These are phyloP conservation scores for Eupsilia transversa DNA, from an alignment of 2,888 invertebrate genomes.

Conservation along the genomic window DNA sequence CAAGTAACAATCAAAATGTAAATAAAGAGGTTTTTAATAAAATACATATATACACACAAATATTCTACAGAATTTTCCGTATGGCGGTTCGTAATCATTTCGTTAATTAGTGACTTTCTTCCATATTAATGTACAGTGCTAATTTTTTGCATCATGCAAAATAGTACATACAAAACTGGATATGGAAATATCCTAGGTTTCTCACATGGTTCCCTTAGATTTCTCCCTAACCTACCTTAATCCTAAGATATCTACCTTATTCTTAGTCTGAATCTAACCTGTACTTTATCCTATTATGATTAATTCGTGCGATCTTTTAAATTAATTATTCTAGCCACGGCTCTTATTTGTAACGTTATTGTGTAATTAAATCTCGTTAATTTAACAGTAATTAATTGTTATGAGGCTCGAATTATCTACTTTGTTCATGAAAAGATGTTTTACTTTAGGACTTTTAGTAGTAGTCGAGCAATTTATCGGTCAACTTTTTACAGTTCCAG, in stretches of 20 bases:
- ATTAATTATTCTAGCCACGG: constrained; percentile 59
- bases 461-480: neutral
- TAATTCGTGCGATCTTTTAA: constrained; percentile 48
- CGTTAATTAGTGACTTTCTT: constrained; percentile 39
- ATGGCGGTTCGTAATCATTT: constrained; percentile 74
- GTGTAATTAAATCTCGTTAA: constrained; percentile 58
- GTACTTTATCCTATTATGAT: constrained; percentile 43
- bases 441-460: constrained; percentile 17
- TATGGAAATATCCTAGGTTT: constrained; percentile 87
- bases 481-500: constrained; percentile 10
- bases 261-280: constrained; percentile 39
- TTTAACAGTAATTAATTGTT: constrained; percentile 56
- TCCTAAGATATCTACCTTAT: constrained; percentile 42
- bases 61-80: constrained; percentile 72
- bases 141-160: constrained; percentile 94
- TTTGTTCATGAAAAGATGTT: constrained; percentile 43
- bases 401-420: constrained; percentile 47
- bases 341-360: constrained; percentile 65
- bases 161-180: constrained; percentile 93
- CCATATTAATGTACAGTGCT: constrained; percentile 70
- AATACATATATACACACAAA: constrained; percentile 53
- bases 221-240: constrained; percentile 65
- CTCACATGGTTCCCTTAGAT: constrained; percentile 94
- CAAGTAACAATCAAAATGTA: constrained; percentile 32
- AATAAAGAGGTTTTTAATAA: constrained; percentile 35